Evolutionary conservation across 1,140 invertebrate genomes (phyloP), one percentile per base, ranked within the genome.

Genomic region (Aricia agestis): DNA sequence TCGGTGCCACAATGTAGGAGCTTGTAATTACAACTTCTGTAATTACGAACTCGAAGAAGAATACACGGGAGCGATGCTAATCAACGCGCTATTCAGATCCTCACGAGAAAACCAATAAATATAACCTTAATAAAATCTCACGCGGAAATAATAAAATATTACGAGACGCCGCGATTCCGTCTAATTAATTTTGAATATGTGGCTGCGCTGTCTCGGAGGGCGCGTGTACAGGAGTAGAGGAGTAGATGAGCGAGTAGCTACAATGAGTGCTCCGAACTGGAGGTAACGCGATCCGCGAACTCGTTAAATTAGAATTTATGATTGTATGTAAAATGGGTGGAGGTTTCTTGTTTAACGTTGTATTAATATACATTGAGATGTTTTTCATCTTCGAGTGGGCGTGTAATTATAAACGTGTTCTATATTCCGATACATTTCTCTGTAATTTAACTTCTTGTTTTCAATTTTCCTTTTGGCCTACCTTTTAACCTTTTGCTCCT

Each of bases 161-260:
- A 90, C 85, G 85, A 83, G 86, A 84, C 76, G 79, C 81, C 82
- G 82, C 88, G 87, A 87, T 89, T 91, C 89, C 83, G 85, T 86
- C 83, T 91, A 91, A 91, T 91, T 91, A 91, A 91, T 91, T 91
- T 91, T 89, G 86, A 90, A 87, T 87, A 87, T 82, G 79, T 80
- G 87, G 86, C 81, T 82, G 81, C 82, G 78, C 83, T 84, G 88
- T 87, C 88, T 90, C 84, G 89, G 85, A 86, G 87, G 83, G 80
- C 84, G 83, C 82, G 36, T 6, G 36, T 36, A 36, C 36, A 36
- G 9, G 36, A 36, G 36, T 7, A 36, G 36, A 36, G 6, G 36
- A 36, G 36, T 36, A 36, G 36, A 36, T 2, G 36, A 83, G 45
- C 45, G 45, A 52, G 45, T 13, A 52, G 41, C 41, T 74, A 86